These are phyloP conservation scores for Bos indicus DNA, from an alignment of 2,113 vertebrate genomes.

Conservation along the genomic window DNA sequence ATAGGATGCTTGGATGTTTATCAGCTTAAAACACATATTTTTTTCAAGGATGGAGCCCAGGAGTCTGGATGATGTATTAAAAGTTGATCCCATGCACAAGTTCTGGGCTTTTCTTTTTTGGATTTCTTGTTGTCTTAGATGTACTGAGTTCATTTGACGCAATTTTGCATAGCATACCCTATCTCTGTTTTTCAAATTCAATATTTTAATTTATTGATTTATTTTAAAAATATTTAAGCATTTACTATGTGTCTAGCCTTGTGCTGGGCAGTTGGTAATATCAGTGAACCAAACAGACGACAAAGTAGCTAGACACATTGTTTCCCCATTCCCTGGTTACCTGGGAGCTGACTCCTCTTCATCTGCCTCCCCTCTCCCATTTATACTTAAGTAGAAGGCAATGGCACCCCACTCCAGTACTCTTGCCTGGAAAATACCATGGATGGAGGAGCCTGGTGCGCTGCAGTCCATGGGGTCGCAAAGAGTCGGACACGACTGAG, in stretches of 20 bases:
- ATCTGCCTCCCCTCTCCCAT: neutral
- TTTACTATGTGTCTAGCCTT: neutral
- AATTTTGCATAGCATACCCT: neutral
- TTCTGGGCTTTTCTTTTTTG: neutral
- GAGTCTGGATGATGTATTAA: neutral
- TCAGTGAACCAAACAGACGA: neutral
- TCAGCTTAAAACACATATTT: neutral
- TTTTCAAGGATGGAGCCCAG: neutral
- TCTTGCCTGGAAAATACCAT: too few species aligned
- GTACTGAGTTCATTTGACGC: neutral
- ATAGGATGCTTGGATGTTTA: neutral
- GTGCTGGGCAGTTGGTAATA: neutral
- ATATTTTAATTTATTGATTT: neutral
- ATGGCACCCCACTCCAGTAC: too few species aligned
- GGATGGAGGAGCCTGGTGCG: too few species aligned
- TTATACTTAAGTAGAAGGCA: neutral
- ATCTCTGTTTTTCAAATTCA: conserved; percentile 27
- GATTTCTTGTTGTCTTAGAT: neutral
- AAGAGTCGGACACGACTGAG: too few species aligned
- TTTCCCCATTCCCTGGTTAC: neutral
- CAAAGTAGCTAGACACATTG: neutral
- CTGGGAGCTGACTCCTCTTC: neutral
- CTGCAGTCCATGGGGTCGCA: too few species aligned
- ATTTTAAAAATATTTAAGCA: neutral
- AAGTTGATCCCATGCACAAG: neutral